These are phyloP conservation scores for Calliphora vomitoria DNA, from an alignment of 2,888 invertebrate species.

Conservation along the genomic window DNA sequence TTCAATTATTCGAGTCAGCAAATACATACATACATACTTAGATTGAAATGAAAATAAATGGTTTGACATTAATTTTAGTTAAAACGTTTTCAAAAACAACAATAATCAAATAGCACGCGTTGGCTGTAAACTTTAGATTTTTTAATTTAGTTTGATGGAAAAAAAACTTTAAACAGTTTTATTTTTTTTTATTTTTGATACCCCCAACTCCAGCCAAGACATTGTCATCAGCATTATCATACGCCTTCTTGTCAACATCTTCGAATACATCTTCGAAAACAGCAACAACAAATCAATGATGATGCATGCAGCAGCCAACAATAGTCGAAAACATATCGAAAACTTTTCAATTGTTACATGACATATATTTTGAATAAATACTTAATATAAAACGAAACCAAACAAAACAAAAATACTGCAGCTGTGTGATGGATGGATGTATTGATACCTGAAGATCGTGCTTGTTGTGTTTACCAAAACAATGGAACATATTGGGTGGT, in stretches of 20 bases:
- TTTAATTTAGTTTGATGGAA: conserved; percentile 8
- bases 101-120: conserved; percentile 49
- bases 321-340: background rate
- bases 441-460: background rate
- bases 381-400: background rate
- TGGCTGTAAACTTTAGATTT: conserved; percentile 47
- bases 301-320: conserved; percentile 13
- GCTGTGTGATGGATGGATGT: background rate
- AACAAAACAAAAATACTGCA: background rate
- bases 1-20: conserved; percentile 48
- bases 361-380: conserved; percentile 38
- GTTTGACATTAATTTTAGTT: conserved; percentile 57
- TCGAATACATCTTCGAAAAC: background rate
- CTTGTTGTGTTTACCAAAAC: background rate
- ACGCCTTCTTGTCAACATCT: conserved; percentile 25
- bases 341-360: conserved; percentile 39
- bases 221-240: conserved; percentile 15
- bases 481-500: conserved; percentile 7
- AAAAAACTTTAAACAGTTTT: background rate
- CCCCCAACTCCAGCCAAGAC: background rate
- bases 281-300: conserved; percentile 30
- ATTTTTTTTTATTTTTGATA: background rate
- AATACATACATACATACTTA: no score
- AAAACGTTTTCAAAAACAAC: conserved; percentile 46
- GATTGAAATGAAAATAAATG: conserved; percentile 55